These are phyloP conservation scores for Diarsia mendica DNA, from an alignment of 2,888 invertebrate genomes.

Conservation along the genomic window DNA sequence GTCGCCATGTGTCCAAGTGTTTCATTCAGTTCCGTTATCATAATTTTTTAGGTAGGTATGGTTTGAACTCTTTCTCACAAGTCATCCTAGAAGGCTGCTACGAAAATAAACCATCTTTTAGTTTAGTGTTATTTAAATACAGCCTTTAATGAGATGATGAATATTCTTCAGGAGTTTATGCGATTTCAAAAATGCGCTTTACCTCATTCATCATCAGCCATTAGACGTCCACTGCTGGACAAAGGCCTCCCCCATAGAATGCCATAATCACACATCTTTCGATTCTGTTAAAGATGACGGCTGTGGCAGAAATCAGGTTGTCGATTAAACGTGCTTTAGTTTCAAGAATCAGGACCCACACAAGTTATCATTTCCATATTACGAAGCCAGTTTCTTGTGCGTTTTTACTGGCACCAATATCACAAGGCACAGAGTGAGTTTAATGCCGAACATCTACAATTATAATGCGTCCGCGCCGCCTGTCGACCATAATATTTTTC, in stretches of 20 bases:
- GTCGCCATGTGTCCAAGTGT: not conserved
- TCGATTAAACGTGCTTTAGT: too few relatives aligned
- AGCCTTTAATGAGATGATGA: not conserved
- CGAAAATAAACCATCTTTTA: not conserved
- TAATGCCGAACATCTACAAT: constrained; percentile 82
- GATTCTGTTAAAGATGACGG: too few relatives aligned
- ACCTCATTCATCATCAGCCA: too few relatives aligned
- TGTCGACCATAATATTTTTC: constrained; percentile 85
- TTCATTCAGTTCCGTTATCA: not conserved
- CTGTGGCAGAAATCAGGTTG: too few relatives aligned
- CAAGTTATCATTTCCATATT: constrained; percentile 54
- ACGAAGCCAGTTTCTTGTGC: constrained; percentile 37
- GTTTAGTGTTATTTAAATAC: not conserved
- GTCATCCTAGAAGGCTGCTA: not conserved
- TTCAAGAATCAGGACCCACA: constrained; percentile 27
- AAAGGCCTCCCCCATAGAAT: too few relatives aligned
- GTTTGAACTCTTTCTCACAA: too few relatives aligned
- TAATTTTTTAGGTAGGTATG: not conserved
- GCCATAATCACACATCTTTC: too few relatives aligned
- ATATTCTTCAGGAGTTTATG: not conserved
- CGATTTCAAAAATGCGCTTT: not conserved
- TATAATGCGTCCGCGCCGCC: constrained; percentile 85
- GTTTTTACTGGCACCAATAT: constrained; percentile 60
- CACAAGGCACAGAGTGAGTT: constrained; percentile 64
- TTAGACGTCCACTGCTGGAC: too few relatives aligned